These are phyloP conservation scores for Tridacna crocea DNA, from an alignment of 2,888 invertebrate genomes.

Conservation along the genomic window DNA sequence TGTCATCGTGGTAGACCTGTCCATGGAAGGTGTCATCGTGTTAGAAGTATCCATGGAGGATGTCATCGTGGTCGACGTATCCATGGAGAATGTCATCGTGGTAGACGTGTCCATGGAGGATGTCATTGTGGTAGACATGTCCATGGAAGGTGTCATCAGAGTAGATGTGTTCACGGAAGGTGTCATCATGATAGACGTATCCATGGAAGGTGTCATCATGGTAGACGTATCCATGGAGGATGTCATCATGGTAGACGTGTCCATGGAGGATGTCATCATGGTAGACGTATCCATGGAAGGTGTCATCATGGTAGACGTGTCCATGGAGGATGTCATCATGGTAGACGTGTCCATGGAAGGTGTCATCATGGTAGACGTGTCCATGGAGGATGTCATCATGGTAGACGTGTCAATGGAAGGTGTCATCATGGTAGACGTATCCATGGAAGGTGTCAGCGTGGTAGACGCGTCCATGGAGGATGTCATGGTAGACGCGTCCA, in stretches of 20 bases:
- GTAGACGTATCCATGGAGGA: neutral
- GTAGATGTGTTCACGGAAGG: neutral
- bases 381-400: conserved; percentile 5
- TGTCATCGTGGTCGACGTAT: neutral
- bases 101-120: neutral
- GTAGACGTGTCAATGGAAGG: neutral
- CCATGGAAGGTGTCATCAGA: neutral
- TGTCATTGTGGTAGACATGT: neutral
- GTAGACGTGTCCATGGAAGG: neutral
- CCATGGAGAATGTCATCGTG: conserved; percentile 6
- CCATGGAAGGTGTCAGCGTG: neutral
- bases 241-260: neutral
- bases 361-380: neutral
- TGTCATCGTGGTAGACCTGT: neutral
- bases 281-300: neutral
- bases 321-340: neutral
- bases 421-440: conserved; percentile 1
- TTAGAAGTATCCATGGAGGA: neutral
- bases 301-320: neutral
- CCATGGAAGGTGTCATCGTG: neutral
- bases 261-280: conserved; percentile 3
- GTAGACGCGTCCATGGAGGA: neutral
- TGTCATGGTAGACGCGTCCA: neutral
- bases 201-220: conserved; percentile 3
- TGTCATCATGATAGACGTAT: conserved; percentile 5